Evolutionary conservation across 2,113 vertebrate genomes (phyloP).

Genomic region (Lophochroa leadbeateri): DNA sequence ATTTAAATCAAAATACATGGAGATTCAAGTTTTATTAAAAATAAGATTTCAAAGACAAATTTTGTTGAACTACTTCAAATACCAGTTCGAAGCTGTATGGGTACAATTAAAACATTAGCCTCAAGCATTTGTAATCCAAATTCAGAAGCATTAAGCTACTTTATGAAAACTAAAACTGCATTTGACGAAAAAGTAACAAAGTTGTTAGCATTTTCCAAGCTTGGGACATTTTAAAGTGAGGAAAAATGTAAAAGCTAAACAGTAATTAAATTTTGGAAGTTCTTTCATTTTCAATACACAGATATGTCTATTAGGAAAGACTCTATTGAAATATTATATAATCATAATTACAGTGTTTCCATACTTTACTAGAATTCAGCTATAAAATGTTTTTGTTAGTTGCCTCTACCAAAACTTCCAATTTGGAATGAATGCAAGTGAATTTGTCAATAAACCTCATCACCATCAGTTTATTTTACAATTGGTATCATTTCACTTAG

Average conservation of each 20-base stretch:
- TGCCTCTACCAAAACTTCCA: background rate
- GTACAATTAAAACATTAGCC: constrained; percentile 25
- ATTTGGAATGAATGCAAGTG: background rate
- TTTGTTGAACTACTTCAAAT: constrained; percentile 6
- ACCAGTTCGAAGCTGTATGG: background rate
- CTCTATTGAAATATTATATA: background rate
- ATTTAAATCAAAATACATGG: background rate
- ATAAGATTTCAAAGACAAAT: background rate
- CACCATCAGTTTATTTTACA: background rate
- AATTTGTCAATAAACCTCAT: background rate
- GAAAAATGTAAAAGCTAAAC: background rate
- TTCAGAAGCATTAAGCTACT: background rate
- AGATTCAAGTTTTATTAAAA: constrained; percentile 24
- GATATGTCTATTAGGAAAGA: background rate
- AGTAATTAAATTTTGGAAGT: background rate
- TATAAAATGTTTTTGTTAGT: background rate
- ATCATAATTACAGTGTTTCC: background rate
- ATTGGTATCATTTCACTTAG: background rate
- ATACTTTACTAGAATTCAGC: background rate
- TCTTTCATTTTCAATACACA: background rate
- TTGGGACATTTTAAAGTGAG: background rate
- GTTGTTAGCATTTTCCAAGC: background rate
- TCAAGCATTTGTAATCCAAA: constrained; percentile 1
- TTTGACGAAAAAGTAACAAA: background rate
- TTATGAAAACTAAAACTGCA: background rate